Evolutionary conservation across 1,140 invertebrate species (phyloP).

Genomic region (Drosophila repletoides): DNA sequence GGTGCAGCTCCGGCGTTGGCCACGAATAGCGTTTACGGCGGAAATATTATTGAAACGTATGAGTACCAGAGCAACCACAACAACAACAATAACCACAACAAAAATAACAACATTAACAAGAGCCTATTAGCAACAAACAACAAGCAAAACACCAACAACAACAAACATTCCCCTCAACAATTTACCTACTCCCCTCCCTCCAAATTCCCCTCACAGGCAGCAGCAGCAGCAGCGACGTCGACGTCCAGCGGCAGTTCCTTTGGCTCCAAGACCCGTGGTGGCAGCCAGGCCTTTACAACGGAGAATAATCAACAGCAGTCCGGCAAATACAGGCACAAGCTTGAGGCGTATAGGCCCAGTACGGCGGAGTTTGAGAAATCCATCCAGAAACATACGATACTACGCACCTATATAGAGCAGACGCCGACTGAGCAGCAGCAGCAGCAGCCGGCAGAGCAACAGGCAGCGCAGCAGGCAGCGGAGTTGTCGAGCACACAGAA

Average conservation of each 20-base stretch:
- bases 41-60: slow-evolving; percentile 81
- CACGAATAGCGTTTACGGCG: slow-evolving; percentile 54
- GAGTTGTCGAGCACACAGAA: slow-evolving; percentile 37
- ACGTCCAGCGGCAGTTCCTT: slow-evolving; percentile 58
- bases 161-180: slow-evolving; percentile 53
- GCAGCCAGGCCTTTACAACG: slow-evolving; percentile 66
- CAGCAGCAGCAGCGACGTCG: slow-evolving; percentile 41
- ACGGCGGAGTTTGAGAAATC: slow-evolving; percentile 74
- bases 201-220: slow-evolving; percentile 66
- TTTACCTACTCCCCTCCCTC: slow-evolving; percentile 41
- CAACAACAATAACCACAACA: slow-evolving; percentile 54
- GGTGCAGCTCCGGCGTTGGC: slow-evolving; percentile 32
- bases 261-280: slow-evolving; percentile 48
- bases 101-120: slow-evolving; percentile 75
- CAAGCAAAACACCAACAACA: slow-evolving; percentile 33
- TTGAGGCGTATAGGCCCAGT: slow-evolving; percentile 71
- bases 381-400: slow-evolving; percentile 75
- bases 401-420: slow-evolving; percentile 76
- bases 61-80: slow-evolving; percentile 66
- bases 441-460: slow-evolving; percentile 25
- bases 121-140: slow-evolving; percentile 41
- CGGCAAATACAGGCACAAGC: slow-evolving; percentile 65
- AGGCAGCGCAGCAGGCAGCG: slow-evolving; percentile 17
- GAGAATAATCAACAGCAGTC: slow-evolving; percentile 51
- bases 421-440: slow-evolving; percentile 21